Percentiles rank a stretch among this genome's conserved stretches.
phyloP scores from a whole-genome alignment of 2,113 vertebrate species.

The Varanus komodoensis region DNA sequence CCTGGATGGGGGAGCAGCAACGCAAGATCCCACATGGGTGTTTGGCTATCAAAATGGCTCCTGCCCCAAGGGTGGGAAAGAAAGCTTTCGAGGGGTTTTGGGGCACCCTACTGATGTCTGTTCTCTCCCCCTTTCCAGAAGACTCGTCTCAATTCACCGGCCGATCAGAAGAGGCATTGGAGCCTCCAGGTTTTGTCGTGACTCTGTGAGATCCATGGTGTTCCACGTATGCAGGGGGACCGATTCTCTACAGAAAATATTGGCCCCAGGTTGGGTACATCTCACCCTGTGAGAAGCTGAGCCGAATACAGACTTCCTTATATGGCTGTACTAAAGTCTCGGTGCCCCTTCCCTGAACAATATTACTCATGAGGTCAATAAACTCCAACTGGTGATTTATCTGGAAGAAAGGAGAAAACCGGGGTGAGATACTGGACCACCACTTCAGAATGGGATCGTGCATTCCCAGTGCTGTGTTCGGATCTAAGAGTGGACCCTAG shows the following conservation, averaged over 20 bases:
- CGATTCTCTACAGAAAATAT: not conserved
- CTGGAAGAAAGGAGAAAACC: too few relatives aligned
- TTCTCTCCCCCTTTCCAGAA: slow-evolving; percentile 46
- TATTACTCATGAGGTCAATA: not conserved
- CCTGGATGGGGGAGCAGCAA: too few relatives aligned
- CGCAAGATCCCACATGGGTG: not conserved
- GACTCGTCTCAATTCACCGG: not conserved
- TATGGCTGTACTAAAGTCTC: not conserved
- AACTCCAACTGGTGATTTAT: not conserved
- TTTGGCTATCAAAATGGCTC: not conserved
- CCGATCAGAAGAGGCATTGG: slow-evolving; percentile 20
- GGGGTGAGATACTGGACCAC: not conserved
- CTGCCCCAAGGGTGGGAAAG: not conserved
- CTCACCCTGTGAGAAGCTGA: not conserved
- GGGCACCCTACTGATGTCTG: not conserved
- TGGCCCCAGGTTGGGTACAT: not conserved
- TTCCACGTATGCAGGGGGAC: not conserved
- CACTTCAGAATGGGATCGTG: not conserved
- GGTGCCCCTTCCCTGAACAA: not conserved
- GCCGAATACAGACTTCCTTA: not conserved
- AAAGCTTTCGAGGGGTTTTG: too few relatives aligned
- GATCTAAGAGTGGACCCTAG: not conserved
- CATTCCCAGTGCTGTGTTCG: not conserved
- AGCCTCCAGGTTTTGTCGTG: slow-evolving; percentile 44
- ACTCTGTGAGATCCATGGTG: not conserved